A percentile compares a stretch with the other conserved stretches of the same genome.
phyloP scores from a whole-genome alignment of 2,113 vertebrate genomes.

The Gopherus evgoodei region DNA sequence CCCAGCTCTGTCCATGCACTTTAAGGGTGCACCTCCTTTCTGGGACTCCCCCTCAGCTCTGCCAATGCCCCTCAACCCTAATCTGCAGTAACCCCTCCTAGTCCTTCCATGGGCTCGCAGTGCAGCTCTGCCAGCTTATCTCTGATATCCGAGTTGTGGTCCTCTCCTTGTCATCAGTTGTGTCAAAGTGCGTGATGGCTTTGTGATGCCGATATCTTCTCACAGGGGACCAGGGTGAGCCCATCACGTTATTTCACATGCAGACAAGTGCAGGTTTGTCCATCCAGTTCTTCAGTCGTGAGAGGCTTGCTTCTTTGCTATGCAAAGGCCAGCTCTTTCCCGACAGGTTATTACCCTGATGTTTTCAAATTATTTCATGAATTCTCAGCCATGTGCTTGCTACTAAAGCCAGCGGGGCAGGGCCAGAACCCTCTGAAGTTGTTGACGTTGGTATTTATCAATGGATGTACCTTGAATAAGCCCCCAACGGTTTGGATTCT shows the following conservation, averaged over 20 bases:
- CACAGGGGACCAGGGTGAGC: neutral
- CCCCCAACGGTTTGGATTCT: neutral
- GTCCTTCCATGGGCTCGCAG: neutral
- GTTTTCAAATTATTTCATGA: neutral
- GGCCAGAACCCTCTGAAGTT: constrained; percentile 19
- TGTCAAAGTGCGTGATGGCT: neutral
- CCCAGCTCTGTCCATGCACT: neutral
- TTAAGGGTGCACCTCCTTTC: neutral
- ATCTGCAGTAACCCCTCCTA: neutral
- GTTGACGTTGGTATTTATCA: constrained; percentile 5
- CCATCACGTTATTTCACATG: neutral
- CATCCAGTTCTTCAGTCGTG: neutral
- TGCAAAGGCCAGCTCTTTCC: neutral
- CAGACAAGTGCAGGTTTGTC: neutral
- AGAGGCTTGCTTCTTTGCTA: neutral
- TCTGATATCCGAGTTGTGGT: no score
- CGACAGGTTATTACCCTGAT: neutral
- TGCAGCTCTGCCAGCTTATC: neutral
- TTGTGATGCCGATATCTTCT: neutral
- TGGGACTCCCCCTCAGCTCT: neutral
- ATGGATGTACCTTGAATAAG: constrained; percentile 22
- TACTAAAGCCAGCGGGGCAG: constrained; percentile 59
- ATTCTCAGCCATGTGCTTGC: neutral
- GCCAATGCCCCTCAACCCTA: neutral
- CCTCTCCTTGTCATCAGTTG: neutral